A percentile compares a stretch with the other conserved stretches of the same genome.
Conservation (phyloP, 2,113 vertebrate species). For the Lasiurus cinereus region DNA sequence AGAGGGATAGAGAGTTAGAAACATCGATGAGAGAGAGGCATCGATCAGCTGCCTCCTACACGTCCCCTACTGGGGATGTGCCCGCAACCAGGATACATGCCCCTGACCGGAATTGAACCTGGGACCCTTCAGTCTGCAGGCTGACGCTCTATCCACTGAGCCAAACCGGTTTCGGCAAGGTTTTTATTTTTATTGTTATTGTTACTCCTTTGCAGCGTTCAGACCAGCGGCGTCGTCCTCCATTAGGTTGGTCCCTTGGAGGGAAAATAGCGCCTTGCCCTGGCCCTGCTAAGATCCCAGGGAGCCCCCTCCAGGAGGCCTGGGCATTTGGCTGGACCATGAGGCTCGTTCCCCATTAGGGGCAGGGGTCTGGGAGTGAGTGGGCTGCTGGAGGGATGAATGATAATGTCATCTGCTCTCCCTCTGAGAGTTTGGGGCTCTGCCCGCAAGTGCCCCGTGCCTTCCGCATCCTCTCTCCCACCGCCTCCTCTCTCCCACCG, state of each 20-base stretch:
- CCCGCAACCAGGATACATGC: no score
- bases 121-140: no score
- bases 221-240: background rate
- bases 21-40: no score
- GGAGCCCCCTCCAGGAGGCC: background rate
- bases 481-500: no score
- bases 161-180: no score
- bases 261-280: background rate
- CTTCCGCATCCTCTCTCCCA: background rate
- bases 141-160: no score
- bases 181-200: background rate
- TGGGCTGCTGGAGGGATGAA: background rate
- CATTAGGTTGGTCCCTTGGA: slow-evolving; percentile 20
- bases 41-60: no score
- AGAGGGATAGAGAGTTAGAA: no score
- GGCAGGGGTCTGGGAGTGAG: background rate
- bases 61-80: no score
- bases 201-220: background rate
- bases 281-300: background rate
- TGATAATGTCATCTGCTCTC: slow-evolving; percentile 12
- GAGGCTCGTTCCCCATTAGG: background rate
- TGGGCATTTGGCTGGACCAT: background rate
- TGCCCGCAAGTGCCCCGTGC: background rate
- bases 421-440: background rate
- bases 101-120: no score